Percentiles rank a stretch among this genome's conserved stretches.
Evolutionary conservation across 2,113 vertebrate species (phyloP).

Genomic region (Lepus timidus): DNA sequence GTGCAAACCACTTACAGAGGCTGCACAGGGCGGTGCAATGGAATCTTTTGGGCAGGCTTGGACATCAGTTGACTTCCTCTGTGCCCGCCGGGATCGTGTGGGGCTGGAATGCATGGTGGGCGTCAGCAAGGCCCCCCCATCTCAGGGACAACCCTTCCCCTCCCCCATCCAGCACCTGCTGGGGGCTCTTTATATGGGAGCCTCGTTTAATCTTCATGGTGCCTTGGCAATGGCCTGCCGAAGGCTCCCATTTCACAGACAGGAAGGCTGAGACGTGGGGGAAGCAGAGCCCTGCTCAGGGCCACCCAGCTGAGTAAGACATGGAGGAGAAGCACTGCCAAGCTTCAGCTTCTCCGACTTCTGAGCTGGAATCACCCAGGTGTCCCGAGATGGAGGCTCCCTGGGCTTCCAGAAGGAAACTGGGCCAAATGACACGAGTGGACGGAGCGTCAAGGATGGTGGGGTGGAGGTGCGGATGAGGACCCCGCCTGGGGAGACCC

Average conservation of each 20-base stretch:
- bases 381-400: not conserved
- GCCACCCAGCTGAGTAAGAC: not conserved
- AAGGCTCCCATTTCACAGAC: not conserved
- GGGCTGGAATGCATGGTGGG: slow-evolving; percentile 52
- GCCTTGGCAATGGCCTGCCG: not conserved
- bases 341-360: not conserved
- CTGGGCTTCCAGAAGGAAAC: not conserved
- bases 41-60: slow-evolving; percentile 80
- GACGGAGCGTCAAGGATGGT: not conserved
- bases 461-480: not conserved
- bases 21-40: slow-evolving; percentile 64
- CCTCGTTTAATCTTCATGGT: not conserved
- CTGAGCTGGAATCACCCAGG: not conserved
- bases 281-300: not conserved
- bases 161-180: not conserved
- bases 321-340: not conserved
- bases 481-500: not conserved
- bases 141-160: not conserved
- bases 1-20: slow-evolving; percentile 80
- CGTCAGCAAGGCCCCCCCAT: slow-evolving; percentile 7
- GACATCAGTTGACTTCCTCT: slow-evolving; percentile 76
- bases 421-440: not conserved
- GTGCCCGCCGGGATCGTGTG: slow-evolving; percentile 14
- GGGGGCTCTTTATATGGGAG: not conserved
- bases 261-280: not conserved